A percentile compares a stretch with the other conserved stretches of the same genome.
phyloP scores from a whole-genome alignment of 1,140 invertebrate genomes.

The Glossosoma conforme region DNA sequence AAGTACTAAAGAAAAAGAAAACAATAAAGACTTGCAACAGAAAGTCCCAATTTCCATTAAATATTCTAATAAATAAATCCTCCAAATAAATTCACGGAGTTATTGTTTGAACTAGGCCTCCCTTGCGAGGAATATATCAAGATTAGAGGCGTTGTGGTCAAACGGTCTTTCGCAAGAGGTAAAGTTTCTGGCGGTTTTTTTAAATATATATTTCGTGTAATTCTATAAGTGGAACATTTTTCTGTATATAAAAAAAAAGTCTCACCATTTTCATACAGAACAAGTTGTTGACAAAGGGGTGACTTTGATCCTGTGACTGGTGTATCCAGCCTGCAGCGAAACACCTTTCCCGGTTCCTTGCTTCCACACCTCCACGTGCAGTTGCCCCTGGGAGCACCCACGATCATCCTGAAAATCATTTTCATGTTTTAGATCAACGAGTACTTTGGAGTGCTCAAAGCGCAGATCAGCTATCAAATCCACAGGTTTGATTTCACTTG shows the following conservation, averaged over 20 bases:
- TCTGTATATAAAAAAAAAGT: neutral
- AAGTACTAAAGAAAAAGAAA: too few species aligned
- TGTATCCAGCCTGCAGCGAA: constrained; percentile 26
- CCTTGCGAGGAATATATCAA: too few species aligned
- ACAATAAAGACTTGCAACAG: too few species aligned
- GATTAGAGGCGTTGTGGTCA: neutral
- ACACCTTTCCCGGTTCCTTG: constrained; percentile 34
- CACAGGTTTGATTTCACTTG: neutral
- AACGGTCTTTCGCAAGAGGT: neutral
- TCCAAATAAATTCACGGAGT: too few species aligned
- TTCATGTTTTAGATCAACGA: neutral
- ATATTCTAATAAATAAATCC: too few species aligned
- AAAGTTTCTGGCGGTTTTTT: neutral
- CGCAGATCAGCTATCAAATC: too few species aligned
- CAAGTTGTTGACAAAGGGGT: too few species aligned
- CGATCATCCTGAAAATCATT: constrained; percentile 12
- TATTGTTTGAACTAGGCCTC: too few species aligned
- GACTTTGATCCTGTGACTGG: constrained; percentile 5
- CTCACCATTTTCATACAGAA: neutral
- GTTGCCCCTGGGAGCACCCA: constrained; percentile 37
- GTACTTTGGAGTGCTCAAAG: too few species aligned
- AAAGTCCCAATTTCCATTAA: too few species aligned
- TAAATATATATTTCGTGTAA: neutral
- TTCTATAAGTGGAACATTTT: neutral
- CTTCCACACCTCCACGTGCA: constrained; percentile 14